These are phyloP conservation scores for Zeuzera pyrina DNA, from an alignment of 2,888 invertebrate species.

Conservation along the genomic window DNA sequence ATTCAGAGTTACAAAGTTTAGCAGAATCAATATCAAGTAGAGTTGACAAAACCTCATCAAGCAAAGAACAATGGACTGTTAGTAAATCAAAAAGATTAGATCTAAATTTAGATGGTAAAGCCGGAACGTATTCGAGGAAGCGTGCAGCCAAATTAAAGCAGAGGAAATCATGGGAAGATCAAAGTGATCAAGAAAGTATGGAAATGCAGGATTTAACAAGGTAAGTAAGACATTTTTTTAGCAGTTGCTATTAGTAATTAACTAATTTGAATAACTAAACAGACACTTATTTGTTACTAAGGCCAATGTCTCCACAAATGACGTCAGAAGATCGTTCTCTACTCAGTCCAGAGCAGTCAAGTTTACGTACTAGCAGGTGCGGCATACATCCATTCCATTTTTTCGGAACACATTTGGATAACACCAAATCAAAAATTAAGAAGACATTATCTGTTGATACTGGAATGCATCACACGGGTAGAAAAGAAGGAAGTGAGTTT, in stretches of 20 bases:
- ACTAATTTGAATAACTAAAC: background rate
- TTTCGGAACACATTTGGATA: slow-evolving; percentile 60
- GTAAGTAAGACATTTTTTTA: slow-evolving; percentile 23
- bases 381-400: slow-evolving; percentile 55
- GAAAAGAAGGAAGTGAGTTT: slow-evolving; percentile 46
- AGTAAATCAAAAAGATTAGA: slow-evolving; percentile 60
- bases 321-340: slow-evolving; percentile 61
- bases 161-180: slow-evolving; percentile 80
- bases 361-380: slow-evolving; percentile 41
- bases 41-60: slow-evolving; percentile 55
- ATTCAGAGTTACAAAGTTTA: slow-evolving; percentile 55
- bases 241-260: too few species aligned
- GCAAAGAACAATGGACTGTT: slow-evolving; percentile 58
- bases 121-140: slow-evolving; percentile 65
- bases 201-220: slow-evolving; percentile 78
- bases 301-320: slow-evolving; percentile 62
- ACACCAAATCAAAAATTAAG: slow-evolving; percentile 59
- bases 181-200: slow-evolving; percentile 78
- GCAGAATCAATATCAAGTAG: slow-evolving; percentile 54
- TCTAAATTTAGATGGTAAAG: slow-evolving; percentile 59
- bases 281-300: slow-evolving; percentile 16
- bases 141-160: slow-evolving; percentile 62
- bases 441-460: slow-evolving; percentile 67
- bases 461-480: slow-evolving; percentile 68
- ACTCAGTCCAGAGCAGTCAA: slow-evolving; percentile 57